Base-by-base conservation (phyloP, 2,888 invertebrate genomes). In the Chloromyia formosa region DNA sequence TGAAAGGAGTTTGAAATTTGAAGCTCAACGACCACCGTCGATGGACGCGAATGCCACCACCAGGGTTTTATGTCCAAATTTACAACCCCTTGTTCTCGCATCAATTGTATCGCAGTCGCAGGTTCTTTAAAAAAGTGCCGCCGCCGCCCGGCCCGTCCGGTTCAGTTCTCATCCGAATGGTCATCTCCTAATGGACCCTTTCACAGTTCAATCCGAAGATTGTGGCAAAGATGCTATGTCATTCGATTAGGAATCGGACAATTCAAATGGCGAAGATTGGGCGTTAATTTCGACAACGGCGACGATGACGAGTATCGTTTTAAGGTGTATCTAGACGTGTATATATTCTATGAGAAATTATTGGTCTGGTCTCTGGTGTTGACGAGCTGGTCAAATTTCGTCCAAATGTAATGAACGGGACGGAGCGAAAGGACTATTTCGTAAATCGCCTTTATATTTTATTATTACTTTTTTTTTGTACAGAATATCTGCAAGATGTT, bases 1-100 rank as follows among this genome's bases (percentile, higher is more conserved):
- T 12, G 49, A n/a, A 49, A n/a, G 40, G 35, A 22, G 22, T 14
- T 14, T 66, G 66, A 42, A 66, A 71, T 71, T n/a, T 20, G 56
- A 66, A 14, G 10, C 45, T 49, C 14, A 18, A 10, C 58, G 71
- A 71, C 71, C 71, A 71, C 71, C 71, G 56, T 69, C 35, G 56
- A 20, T 58, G 71, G 71, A 7, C 12, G 10, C 40, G 20, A 27
- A 71, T 56, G 40, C 71, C 71, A 71, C 71, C 71, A 71, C 58
- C 56, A 45, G 71, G 71, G 61, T 75, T 75, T 75, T 75, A 75
- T 75, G 75, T 75, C 75, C 71, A 75, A 69, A 75, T 75, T 75
- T 74, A 74, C 69, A 75, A 74, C 75, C 74, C 74, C 73, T 71
- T 75, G 60, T 60, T 60, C 66, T 64, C 66, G 75, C 66, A 42